These are phyloP conservation scores for Scaptomyza tumidula DNA, from an alignment of 2,888 invertebrate species.

Conservation along the genomic window DNA sequence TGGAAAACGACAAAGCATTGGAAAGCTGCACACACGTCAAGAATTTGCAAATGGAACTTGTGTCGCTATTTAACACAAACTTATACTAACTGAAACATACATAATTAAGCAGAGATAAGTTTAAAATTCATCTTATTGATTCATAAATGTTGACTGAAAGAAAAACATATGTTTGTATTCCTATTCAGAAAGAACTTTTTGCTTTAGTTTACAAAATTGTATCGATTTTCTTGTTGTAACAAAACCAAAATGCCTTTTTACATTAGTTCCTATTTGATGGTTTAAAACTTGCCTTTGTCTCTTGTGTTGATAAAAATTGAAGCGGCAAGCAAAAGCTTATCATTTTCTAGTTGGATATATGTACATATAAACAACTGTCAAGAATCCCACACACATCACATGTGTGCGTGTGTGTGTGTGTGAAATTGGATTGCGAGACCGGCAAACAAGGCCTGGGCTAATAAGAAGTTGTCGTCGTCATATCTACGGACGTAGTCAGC, in stretches of 20 bases:
- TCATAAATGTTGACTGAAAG: too few relatives aligned
- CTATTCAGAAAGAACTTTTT: too few relatives aligned
- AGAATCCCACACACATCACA: constrained; percentile 24
- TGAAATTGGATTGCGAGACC: constrained; percentile 7
- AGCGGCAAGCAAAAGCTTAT: not conserved
- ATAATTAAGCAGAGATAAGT: not conserved
- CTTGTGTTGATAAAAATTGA: too few relatives aligned
- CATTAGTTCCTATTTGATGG: too few relatives aligned
- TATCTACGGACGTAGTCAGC: constrained; percentile 51
- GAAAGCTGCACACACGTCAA: constrained; percentile 29
- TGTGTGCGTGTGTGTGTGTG: constrained; percentile 22
- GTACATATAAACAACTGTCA: not conserved
- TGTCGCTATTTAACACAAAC: not conserved
- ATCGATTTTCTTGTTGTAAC: too few relatives aligned
- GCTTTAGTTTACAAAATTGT: too few relatives aligned
- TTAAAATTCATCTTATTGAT: not conserved
- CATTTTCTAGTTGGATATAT: constrained; percentile 17
- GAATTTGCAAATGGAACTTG: not conserved
- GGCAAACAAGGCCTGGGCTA: constrained; percentile 49
- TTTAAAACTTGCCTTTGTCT: too few relatives aligned
- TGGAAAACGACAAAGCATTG: constrained; percentile 34
- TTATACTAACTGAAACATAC: not conserved
- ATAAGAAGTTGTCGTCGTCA: constrained; percentile 66
- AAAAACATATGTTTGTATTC: too few relatives aligned
- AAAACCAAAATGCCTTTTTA: too few relatives aligned